A percentile compares a stretch with the other conserved stretches of the same genome.
Conservation (phyloP, 2,888 invertebrate genomes). For the Drosophila paracracens region DNA sequence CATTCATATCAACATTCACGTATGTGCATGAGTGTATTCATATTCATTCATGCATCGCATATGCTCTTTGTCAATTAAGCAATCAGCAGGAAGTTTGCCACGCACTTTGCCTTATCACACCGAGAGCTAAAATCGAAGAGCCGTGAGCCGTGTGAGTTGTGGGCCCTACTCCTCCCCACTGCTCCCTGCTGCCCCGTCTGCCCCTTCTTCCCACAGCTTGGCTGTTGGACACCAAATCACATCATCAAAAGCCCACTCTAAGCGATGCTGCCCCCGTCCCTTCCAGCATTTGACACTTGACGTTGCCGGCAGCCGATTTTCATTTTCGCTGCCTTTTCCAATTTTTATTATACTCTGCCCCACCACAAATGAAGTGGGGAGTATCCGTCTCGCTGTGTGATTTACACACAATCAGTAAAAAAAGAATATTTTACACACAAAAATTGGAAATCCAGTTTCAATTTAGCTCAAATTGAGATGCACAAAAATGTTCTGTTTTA, state of each 20-base stretch:
- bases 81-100: conserved; percentile 81
- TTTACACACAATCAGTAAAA: not conserved
- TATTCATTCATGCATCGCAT: conserved; percentile 78
- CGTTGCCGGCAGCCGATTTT: conserved; percentile 66
- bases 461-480: not conserved
- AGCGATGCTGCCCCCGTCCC: conserved; percentile 22
- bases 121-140: conserved; percentile 13
- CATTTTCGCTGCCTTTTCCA: conserved; percentile 64
- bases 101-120: conserved; percentile 76
- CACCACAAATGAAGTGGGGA: not conserved
- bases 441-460: not conserved
- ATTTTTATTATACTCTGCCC: conserved; percentile 2
- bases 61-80: conserved; percentile 81
- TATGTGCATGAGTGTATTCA: conserved; percentile 20
- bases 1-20: not conserved
- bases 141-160: conserved; percentile 2
- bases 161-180: not conserved
- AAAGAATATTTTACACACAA: not conserved
- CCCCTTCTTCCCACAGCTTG: not conserved
- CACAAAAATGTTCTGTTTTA: not conserved
- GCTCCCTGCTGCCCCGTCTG: not conserved
- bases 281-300: conserved; percentile 57
- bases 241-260: conserved; percentile 65
- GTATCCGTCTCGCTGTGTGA: not conserved
- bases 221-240: conserved; percentile 55